phyloP scores from a whole-genome alignment of 2,888 invertebrate genomes.

The Amblyjoppa fuscipennis region DNA sequence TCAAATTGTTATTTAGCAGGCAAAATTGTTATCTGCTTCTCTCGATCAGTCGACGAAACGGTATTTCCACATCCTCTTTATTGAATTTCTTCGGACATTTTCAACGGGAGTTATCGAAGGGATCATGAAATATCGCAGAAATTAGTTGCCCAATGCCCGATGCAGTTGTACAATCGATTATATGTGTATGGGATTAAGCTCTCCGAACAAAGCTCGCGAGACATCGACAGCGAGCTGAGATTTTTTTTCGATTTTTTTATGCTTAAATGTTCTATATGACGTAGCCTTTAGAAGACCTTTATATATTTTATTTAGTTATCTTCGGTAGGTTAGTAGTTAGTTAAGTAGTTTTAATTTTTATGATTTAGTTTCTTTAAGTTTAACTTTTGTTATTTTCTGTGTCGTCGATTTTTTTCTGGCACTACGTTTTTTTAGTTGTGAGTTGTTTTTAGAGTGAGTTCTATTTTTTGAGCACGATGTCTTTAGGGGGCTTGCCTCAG shows the following conservation, averaged over 20 bases:
- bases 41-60: not conserved
- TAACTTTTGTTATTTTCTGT: no score
- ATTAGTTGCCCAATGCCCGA: constrained; percentile 13
- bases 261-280: not conserved
- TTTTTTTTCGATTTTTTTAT: not conserved
- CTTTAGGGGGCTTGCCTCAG: no score
- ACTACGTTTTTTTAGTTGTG: no score
- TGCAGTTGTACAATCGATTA: not conserved
- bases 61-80: not conserved
- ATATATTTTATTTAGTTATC: no score
- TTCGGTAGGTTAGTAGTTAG: no score
- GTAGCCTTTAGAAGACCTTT: no score
- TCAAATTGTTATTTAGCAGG: not conserved
- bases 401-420: no score
- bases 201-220: not conserved
- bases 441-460: no score
- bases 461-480: no score
- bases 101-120: constrained; percentile 26
- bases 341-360: no score
- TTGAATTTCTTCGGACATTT: not conserved
- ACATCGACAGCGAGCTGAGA: not conserved
- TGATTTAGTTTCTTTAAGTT: no score
- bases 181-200: not conserved
- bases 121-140: constrained; percentile 29
- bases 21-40: not conserved